A percentile compares a stretch with the other conserved stretches of the same genome.
These are phyloP conservation scores for Coboldia fuscipes DNA, from an alignment of 1,140 invertebrate species.

Conservation along the genomic window DNA sequence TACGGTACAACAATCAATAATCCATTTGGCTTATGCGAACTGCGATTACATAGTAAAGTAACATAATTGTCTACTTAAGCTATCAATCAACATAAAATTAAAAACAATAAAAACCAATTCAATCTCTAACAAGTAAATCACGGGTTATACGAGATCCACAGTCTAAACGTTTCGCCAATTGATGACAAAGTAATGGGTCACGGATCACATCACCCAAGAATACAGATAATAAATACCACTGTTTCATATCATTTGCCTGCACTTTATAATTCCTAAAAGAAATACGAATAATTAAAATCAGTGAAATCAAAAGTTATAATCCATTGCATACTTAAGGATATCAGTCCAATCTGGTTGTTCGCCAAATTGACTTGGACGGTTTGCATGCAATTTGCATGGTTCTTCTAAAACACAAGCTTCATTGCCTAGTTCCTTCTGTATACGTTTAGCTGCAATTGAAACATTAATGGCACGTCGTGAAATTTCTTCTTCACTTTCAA, in stretches of 20 bases:
- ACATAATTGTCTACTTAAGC: no score
- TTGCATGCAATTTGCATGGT: conserved; percentile 37
- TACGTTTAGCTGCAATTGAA: conserved; percentile 34
- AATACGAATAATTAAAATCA: conserved; percentile 8
- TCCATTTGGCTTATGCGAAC: no score
- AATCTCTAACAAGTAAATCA: conserved; percentile 1
- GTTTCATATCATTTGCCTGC: conserved; percentile 45
- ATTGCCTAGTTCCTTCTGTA: conserved; percentile 35
- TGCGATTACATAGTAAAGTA: no score
- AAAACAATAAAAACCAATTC: not conserved
- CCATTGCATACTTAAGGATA: conserved; percentile 31
- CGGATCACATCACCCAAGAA: conserved; percentile 62
- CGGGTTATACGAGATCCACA: conserved; percentile 14
- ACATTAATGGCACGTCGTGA: conserved; percentile 25
- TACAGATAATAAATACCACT: conserved; percentile 59
- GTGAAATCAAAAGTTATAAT: not conserved
- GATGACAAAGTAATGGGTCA: conserved; percentile 51
- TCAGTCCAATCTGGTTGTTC: conserved; percentile 30
- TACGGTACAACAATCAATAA: no score
- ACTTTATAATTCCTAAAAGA: conserved; percentile 50
- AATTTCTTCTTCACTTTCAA: conserved; percentile 9
- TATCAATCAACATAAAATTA: no score
- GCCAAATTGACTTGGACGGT: conserved; percentile 14
- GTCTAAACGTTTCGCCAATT: conserved; percentile 40
- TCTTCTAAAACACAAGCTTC: conserved; percentile 42